Conservation (phyloP, 2,113 vertebrate species). For the Syrrhaptes paradoxus region DNA sequence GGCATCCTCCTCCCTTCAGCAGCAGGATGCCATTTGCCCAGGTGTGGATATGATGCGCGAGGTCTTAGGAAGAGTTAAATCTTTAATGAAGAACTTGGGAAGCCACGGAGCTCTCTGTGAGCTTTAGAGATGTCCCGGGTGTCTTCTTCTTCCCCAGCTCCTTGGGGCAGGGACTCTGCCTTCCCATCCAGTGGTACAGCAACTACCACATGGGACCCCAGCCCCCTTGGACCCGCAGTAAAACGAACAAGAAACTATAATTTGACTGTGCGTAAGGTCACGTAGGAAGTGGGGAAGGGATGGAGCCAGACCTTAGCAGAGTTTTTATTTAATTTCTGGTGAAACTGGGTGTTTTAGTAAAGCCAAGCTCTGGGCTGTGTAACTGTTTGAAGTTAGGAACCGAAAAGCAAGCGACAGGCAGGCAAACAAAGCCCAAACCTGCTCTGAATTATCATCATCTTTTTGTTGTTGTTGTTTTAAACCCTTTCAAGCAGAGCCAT, state of each 20-base stretch:
- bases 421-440: neutral
- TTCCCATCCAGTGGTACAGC: neutral
- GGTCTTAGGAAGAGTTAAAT: neutral
- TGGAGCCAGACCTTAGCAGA: neutral
- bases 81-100: neutral
- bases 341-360: neutral
- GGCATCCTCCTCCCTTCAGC: neutral
- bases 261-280: neutral
- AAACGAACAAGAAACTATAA: neutral
- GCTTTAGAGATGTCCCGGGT: neutral
- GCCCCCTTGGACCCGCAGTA: neutral
- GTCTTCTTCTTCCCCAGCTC: neutral
- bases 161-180: neutral
- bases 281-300: neutral
- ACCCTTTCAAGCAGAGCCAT: conserved; percentile 36
- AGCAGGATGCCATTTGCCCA: accelerated
- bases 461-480: neutral
- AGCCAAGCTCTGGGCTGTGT: neutral
- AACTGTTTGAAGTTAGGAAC: neutral
- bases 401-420: neutral
- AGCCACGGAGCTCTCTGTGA: neutral
- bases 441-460: conserved; percentile 13
- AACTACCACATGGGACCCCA: neutral
- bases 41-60: accelerated
- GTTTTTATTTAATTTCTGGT: neutral